These are phyloP conservation scores for Psilanteris sp. DNA, from an alignment of 1,140 invertebrate species.

Conservation along the genomic window DNA sequence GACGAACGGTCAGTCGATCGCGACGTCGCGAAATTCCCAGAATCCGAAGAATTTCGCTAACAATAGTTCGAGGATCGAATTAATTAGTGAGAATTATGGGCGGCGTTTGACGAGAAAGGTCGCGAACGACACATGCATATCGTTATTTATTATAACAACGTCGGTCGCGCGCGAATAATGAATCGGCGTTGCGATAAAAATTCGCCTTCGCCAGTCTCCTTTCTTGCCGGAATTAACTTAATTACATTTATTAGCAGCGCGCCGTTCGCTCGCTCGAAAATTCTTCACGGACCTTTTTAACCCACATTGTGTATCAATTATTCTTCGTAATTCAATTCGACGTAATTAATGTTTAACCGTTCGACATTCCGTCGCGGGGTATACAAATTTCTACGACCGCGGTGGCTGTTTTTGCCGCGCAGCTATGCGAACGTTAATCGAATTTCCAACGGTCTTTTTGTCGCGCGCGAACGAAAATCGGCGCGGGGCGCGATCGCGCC, in stretches of 20 bases:
- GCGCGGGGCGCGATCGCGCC: background rate
- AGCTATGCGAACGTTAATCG: conserved; percentile 27
- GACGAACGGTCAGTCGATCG: no score
- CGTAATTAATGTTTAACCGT: conserved; percentile 27
- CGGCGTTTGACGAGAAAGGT: no score
- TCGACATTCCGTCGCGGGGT: conserved; percentile 16
- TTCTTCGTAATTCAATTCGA: conserved; percentile 31
- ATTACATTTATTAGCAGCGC: conserved; percentile 22
- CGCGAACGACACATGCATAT: no score
- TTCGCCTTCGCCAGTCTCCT: no score
- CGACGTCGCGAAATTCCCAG: no score
- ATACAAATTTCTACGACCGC: conserved; percentile 23
- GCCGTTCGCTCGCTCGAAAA: background rate
- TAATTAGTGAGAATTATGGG: no score
- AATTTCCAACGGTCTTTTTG: conserved; percentile 40
- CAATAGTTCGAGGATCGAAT: no score
- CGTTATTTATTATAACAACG: no score
- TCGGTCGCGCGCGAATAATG: no score
- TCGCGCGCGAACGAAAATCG: conserved; percentile 14
- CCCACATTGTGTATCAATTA: conserved; percentile 22
- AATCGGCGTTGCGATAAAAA: no score
- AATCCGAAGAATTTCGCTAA: no score
- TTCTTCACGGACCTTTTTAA: conserved; percentile 15
- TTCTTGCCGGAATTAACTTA: conserved; percentile 23
- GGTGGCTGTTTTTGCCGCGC: conserved; percentile 5